Evolutionary conservation across 2,888 invertebrate species (phyloP).

Genomic region (Platycnemis pennipes): DNA sequence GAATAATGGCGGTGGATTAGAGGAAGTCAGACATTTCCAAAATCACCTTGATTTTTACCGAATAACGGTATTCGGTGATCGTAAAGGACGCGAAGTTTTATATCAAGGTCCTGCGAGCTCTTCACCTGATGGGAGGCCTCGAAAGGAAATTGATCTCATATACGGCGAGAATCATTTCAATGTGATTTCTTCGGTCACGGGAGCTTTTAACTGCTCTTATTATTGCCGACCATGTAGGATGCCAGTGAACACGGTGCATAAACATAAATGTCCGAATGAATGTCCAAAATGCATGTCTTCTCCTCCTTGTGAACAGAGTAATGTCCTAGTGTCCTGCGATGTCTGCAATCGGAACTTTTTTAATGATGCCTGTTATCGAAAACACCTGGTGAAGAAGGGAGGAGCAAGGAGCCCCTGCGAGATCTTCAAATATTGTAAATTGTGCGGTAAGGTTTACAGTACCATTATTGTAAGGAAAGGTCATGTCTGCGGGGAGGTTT

Average conservation of each 20-base stretch:
- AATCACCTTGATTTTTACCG: background rate
- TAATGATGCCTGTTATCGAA: too few relatives aligned
- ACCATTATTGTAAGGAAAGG: background rate
- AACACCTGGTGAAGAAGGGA: too few relatives aligned
- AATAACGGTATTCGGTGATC: background rate
- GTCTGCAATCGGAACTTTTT: too few relatives aligned
- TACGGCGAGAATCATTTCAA: background rate
- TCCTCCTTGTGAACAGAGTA: too few relatives aligned
- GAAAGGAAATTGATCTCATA: background rate
- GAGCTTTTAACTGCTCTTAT: background rate
- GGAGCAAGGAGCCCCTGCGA: background rate
- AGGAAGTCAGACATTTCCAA: background rate
- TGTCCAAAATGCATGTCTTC: background rate
- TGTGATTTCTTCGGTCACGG: background rate
- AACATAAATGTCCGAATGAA: background rate
- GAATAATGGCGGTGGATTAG: background rate
- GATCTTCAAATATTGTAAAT: background rate
- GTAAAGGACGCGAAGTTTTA: background rate
- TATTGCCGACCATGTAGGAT: background rate
- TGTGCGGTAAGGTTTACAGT: background rate
- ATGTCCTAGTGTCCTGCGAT: too few relatives aligned
- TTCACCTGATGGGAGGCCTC: background rate
- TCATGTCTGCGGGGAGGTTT: background rate
- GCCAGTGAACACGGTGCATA: background rate
- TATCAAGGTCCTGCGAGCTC: background rate